These are phyloP conservation scores for Phyllostomus discolor DNA, from an alignment of 2,113 vertebrate genomes.

Conservation along the genomic window DNA sequence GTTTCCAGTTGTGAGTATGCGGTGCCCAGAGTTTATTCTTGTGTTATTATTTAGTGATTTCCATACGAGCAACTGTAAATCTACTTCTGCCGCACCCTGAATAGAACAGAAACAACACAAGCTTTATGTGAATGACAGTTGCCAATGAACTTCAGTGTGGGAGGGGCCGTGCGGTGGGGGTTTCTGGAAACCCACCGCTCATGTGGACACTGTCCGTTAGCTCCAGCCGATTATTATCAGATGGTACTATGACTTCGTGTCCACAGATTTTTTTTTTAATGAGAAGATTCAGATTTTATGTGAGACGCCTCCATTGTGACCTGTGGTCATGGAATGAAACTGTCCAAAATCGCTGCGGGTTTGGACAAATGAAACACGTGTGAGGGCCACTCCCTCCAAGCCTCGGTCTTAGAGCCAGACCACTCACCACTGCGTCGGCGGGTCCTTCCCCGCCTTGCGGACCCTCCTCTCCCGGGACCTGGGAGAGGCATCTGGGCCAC, in stretches of 20 bases:
- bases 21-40: no score
- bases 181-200: neutral
- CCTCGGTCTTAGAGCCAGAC: neutral
- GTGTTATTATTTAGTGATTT: no score
- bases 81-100: no score
- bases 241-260: neutral
- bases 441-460: neutral
- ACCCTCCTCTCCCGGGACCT: neutral
- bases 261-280: neutral
- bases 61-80: no score
- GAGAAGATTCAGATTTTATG: neutral
- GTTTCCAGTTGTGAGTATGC: no score
- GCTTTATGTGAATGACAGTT: neutral
- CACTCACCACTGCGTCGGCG: neutral
- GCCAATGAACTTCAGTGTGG: neutral
- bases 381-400: neutral
- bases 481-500: neutral
- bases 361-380: neutral
- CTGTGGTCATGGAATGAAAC: neutral
- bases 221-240: neutral
- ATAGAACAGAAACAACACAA: neutral
- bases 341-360: neutral
- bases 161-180: neutral
- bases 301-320: neutral
- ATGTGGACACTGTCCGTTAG: neutral